A percentile compares a stretch with the other conserved stretches of the same genome.
Evolutionary conservation across 2,797 vertebrate genomes (phyloP).

Genomic region (Gephyroberyx darwinii): DNA sequence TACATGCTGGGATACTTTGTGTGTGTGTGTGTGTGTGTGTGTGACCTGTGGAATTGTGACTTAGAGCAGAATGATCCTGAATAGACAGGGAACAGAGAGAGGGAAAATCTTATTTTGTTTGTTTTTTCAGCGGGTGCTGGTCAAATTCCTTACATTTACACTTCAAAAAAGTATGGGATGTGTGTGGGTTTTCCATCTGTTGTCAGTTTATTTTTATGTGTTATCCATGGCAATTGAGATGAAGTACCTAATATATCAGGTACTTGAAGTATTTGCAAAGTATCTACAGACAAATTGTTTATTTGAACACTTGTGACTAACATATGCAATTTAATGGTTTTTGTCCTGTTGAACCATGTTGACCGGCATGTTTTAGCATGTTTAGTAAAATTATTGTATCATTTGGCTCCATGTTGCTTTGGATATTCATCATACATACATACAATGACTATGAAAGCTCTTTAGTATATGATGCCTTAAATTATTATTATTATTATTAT

Average conservation of each 20-base stretch:
- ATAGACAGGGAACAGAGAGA: too few species aligned
- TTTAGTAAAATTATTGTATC: slow-evolving; percentile 10
- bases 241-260: slow-evolving; percentile 24
- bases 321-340: slow-evolving; percentile 33
- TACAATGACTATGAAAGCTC: too few species aligned
- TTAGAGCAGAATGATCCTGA: too few species aligned
- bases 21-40: not conserved
- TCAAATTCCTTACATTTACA: not conserved
- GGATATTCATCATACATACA: too few species aligned
- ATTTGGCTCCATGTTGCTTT: too few species aligned
- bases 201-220: slow-evolving; percentile 30
- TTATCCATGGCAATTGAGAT: slow-evolving; percentile 28
- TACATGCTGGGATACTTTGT: not conserved
- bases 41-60: too few species aligned
- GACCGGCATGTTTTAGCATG: slow-evolving; percentile 3
- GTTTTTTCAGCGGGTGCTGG: too few species aligned
- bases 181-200: slow-evolving; percentile 14
- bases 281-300: slow-evolving; percentile 6
- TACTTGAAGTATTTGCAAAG: slow-evolving; percentile 31
- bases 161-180: not conserved
- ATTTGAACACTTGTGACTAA: slow-evolving; percentile 31
- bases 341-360: too few species aligned
- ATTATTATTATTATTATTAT: too few species aligned
- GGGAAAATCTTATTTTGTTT: too few species aligned
- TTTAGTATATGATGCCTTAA: too few species aligned